These are phyloP conservation scores for Drosophila putrida DNA, from an alignment of 2,888 invertebrate species.

Conservation along the genomic window DNA sequence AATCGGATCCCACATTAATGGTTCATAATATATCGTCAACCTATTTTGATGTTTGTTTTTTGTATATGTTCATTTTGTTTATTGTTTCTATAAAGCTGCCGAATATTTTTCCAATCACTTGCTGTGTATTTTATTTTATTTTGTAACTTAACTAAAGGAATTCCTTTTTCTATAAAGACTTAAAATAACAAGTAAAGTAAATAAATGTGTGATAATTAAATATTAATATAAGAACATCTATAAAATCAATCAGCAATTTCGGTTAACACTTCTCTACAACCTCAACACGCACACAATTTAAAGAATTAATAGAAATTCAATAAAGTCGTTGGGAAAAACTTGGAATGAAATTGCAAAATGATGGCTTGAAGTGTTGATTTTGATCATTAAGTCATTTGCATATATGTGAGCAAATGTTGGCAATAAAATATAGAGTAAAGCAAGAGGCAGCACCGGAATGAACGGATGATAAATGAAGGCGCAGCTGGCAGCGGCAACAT, in stretches of 20 bases:
- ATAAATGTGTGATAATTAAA: too few species aligned
- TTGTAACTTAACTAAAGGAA: too few species aligned
- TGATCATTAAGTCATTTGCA: slow-evolving; percentile 60
- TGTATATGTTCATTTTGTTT: too few species aligned
- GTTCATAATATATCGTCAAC: too few species aligned
- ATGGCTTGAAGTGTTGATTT: slow-evolving; percentile 18
- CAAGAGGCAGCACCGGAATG: slow-evolving; percentile 46
- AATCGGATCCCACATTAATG: too few species aligned
- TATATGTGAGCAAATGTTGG: slow-evolving; percentile 49
- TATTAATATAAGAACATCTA: too few species aligned
- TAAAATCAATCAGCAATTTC: background rate
- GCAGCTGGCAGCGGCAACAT: slow-evolving; percentile 80
- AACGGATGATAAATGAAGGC: slow-evolving; percentile 74
- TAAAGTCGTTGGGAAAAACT: background rate
- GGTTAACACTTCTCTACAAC: background rate
- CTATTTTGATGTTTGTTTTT: too few species aligned
- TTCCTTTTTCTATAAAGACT: too few species aligned
- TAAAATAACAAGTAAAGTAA: too few species aligned
- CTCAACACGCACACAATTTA: background rate
- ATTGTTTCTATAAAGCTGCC: too few species aligned
- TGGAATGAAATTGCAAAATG: background rate
- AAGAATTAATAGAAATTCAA: slow-evolving; percentile 1
- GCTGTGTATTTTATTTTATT: too few species aligned
- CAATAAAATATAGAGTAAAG: slow-evolving; percentile 41
- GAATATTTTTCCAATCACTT: too few species aligned